A percentile compares a stretch with the other conserved stretches of the same genome.
phyloP scores from a whole-genome alignment of 1,140 invertebrate genomes.

The Bombus pascuorum region DNA sequence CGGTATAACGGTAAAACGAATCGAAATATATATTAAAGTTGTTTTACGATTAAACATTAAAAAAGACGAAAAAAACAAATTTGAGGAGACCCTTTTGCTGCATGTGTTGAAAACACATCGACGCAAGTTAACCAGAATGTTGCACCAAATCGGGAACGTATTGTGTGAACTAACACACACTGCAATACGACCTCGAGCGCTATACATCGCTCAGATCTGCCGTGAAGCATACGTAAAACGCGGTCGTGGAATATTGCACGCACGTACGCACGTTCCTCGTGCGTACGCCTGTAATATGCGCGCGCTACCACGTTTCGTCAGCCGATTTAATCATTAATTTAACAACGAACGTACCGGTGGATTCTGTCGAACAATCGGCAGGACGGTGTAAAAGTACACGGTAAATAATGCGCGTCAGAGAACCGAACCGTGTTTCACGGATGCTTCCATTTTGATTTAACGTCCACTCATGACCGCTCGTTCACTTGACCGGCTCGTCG shows the following conservation, averaged over 20 bases:
- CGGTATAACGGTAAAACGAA: background rate
- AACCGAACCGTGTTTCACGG: background rate
- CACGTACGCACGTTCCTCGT: background rate
- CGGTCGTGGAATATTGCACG: conserved; percentile 7
- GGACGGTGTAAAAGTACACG: conserved; percentile 5
- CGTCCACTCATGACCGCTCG: too few relatives aligned
- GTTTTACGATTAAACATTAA: background rate
- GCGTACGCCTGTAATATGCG: conserved; percentile 22
- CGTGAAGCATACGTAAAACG: conserved; percentile 17
- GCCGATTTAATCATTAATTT: conserved; percentile 47
- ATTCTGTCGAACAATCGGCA: background rate
- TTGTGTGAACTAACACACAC: conserved; percentile 1
- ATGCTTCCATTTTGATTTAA: background rate
- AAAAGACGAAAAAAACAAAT: background rate
- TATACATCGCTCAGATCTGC: background rate
- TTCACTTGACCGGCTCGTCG: background rate
- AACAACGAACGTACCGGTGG: conserved; percentile 10
- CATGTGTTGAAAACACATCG: too few relatives aligned
- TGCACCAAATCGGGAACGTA: background rate
- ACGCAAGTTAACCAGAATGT: too few relatives aligned
- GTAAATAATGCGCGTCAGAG: conserved; percentile 18
- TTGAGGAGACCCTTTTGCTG: background rate
- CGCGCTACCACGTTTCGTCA: background rate
- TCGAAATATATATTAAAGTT: background rate
- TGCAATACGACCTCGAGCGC: background rate